Percentiles rank a stretch among this genome's conserved stretches.
These are phyloP conservation scores for Taxidea taxus DNA, from an alignment of 2,113 vertebrate genomes.

Conservation along the genomic window DNA sequence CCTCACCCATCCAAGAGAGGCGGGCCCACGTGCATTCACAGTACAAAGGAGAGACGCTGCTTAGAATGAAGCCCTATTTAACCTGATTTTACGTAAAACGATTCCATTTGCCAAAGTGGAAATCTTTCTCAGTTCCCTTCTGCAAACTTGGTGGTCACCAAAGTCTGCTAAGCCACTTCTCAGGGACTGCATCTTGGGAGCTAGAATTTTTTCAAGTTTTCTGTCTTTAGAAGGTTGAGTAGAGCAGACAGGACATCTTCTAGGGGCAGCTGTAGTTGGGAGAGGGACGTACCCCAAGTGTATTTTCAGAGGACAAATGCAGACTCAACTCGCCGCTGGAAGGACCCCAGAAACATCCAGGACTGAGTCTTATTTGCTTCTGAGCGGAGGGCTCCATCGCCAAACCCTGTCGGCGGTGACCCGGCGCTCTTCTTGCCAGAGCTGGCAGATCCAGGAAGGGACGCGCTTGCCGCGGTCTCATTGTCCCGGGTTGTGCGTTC, in stretches of 20 bases:
- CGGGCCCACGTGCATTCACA: background rate
- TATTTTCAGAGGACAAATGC: background rate
- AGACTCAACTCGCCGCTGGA: background rate
- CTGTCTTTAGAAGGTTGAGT: background rate
- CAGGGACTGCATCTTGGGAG: background rate
- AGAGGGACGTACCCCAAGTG: background rate
- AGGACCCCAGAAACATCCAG: background rate
- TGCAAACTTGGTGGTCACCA: background rate
- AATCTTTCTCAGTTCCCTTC: background rate
- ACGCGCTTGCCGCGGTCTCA: fast-evolving
- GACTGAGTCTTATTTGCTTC: background rate
- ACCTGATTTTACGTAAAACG: background rate
- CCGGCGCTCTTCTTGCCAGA: fast-evolving
- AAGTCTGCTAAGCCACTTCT: background rate
- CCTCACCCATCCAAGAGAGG: background rate
- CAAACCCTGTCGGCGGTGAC: background rate
- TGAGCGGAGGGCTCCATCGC: fast-evolving
- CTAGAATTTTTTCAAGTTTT: background rate
- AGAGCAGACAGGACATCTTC: background rate
- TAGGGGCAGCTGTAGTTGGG: background rate
- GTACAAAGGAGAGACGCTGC: background rate
- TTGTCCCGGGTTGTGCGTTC: background rate
- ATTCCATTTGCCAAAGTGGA: background rate
- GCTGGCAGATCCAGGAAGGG: fast-evolving
- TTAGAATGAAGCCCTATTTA: background rate